Base-by-base conservation (phyloP, 2,797 vertebrate species). In the Apogon hyalosoma region DNA sequence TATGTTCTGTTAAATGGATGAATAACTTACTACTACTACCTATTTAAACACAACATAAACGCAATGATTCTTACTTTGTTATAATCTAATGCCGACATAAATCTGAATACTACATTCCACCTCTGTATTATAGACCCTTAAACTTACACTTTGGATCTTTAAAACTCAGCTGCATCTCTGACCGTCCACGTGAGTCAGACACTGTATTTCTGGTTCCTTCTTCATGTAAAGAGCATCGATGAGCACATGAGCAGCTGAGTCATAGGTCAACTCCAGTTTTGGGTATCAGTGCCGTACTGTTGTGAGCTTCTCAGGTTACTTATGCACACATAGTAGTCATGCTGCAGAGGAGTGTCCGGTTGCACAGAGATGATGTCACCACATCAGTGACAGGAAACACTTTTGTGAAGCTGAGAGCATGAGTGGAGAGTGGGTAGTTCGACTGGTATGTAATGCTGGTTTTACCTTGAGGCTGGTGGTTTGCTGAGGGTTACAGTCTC, bases 321-420 rank as follows among this genome's bases (percentile, higher is more conserved):
- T 19, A 16, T 45, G 41, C 55, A 50, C 54, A 45, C 24, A 36
- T 36, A 54, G 49, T 13, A 2, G 28, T 67, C 45, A 16, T 3
- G 33, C 46, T 62, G 60, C 52, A 21, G 48, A 1, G 15, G 59
- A 18, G 73, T 33, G 61, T 78, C 42, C 2, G 33, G 41, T 61
- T 71, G 59, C 64, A 36, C 18, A 1, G 40, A 4, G 59, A 24
- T 80, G 77, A 81, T 63, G 73, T 86, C 79, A 79, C 50, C 39
- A 3, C 50, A 7, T 28, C 33, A 36, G 43, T 8, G 36, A 52
- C 18, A 11, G 16, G 21, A 10, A 21, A 57, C 3, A 6, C 33
- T 21, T 60, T 62, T n/a, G 28, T 33, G 13, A 16, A 19, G 38
- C 50, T 1, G 7, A 19, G 11, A 16, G 24, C 10, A 36, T 42